Evolutionary conservation across 1,140 invertebrate genomes (phyloP).

Genomic region (Pogonognathellus flavescens): DNA sequence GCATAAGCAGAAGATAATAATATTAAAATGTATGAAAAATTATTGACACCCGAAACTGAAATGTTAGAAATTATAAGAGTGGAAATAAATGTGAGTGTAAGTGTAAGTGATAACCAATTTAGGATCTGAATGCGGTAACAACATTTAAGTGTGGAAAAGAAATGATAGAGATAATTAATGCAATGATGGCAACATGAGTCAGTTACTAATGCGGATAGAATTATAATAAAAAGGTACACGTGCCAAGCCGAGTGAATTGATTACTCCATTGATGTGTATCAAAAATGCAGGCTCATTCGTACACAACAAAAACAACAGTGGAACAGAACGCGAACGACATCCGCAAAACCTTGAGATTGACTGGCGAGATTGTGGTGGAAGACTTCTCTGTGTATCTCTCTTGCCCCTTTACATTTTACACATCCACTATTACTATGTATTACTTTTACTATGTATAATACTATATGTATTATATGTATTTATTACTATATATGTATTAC

Average conservation of each 20-base stretch:
- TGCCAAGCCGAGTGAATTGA: conserved; percentile 1
- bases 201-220: background rate
- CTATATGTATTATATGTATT: too few species aligned
- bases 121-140: background rate
- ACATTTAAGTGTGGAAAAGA: background rate
- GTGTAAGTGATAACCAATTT: too few species aligned
- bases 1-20: too few species aligned
- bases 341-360: conserved; percentile 54
- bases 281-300: background rate
- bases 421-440: too few species aligned
- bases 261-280: conserved; percentile 17
- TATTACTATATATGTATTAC: too few species aligned
- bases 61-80: too few species aligned
- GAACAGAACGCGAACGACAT: conserved; percentile 5
- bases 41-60: too few species aligned
- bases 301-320: too few species aligned
- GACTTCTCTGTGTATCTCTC: too few species aligned
- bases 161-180: background rate
- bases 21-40: too few species aligned
- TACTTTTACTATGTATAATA: too few species aligned
- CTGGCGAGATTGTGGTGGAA: background rate
- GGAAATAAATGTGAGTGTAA: background rate
- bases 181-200: background rate
- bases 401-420: too few species aligned
- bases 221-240: conserved; percentile 18